A percentile compares a stretch with the other conserved stretches of the same genome.
phyloP scores from a whole-genome alignment of 2,113 vertebrate species.

The Herpailurus yagouaroundi region DNA sequence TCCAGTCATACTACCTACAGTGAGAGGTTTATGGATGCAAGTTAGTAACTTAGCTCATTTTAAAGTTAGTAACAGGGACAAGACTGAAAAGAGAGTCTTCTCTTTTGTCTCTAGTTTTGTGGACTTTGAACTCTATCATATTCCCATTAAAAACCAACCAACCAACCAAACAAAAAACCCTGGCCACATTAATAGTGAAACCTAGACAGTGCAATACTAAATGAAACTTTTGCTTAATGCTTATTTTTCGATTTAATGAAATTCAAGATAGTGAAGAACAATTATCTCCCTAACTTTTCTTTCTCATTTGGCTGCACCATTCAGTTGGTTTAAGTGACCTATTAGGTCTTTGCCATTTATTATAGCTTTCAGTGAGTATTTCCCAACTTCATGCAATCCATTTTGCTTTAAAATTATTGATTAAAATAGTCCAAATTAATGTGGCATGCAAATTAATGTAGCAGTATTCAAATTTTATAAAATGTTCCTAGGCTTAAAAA shows the following conservation, averaged over 20 bases:
- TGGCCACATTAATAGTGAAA: not conserved
- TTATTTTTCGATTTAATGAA: not conserved
- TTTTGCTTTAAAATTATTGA: conserved; percentile 5
- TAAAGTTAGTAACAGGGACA: not conserved
- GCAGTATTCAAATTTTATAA: not conserved
- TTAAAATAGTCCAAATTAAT: conserved; percentile 53
- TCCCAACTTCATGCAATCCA: not conserved
- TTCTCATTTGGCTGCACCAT: not conserved
- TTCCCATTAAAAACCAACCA: not conserved
- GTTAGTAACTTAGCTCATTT: not conserved
- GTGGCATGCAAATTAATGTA: conserved; percentile 8
- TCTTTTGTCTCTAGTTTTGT: not conserved
- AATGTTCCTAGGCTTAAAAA: not conserved
- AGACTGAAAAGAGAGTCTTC: not conserved
- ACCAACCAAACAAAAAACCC: not conserved
- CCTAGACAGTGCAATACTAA: not conserved
- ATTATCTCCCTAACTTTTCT: not conserved
- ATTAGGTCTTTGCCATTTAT: not conserved
- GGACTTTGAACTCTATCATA: not conserved
- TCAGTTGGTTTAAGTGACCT: not conserved
- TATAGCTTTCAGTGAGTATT: not conserved
- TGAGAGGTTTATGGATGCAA: not conserved
- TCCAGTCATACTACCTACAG: not conserved
- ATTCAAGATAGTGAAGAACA: not conserved
- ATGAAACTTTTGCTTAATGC: not conserved